Evolutionary conservation across 2,888 invertebrate species (phyloP).

Genomic region (Hylaea fasciaria): DNA sequence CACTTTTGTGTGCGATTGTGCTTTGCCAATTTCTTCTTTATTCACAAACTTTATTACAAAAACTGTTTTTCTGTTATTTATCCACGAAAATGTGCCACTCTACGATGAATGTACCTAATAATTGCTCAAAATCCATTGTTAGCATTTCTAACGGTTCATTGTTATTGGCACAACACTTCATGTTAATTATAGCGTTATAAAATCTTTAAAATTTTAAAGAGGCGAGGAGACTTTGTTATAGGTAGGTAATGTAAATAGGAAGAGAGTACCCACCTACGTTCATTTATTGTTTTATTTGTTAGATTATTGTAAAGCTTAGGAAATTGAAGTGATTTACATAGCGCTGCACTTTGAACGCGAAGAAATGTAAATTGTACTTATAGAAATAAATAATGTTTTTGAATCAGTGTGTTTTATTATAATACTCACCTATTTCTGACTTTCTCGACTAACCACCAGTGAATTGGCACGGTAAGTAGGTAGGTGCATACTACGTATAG

Average conservation of each 20-base stretch:
- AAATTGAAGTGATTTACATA: conserved; percentile 58
- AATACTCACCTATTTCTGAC: no score
- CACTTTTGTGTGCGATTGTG: conserved; percentile 50
- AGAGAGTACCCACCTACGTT: conserved; percentile 8
- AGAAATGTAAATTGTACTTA: conserved; percentile 75
- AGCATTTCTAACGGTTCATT: not conserved
- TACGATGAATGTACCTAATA: conserved; percentile 9
- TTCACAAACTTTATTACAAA: no score
- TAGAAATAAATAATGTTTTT: conserved; percentile 79
- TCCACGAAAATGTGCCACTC: conserved; percentile 1
- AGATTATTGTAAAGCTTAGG: conserved; percentile 46
- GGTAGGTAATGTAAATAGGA: conserved; percentile 63
- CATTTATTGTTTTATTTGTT: conserved; percentile 42
- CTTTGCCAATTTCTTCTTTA: conserved; percentile 6
- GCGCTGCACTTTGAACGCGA: conserved; percentile 67
- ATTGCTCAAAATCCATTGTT: conserved; percentile 40
- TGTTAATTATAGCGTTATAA: not conserved
- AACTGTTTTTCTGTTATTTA: no score
- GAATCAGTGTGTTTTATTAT: conserved; percentile 56
- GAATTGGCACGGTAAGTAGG: no score
- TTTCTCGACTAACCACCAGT: no score
- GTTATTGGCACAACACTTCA: conserved; percentile 4
- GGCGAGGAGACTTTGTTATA: not conserved
- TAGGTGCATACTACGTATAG: no score
- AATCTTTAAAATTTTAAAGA: not conserved